Conservation (phyloP, 2,888 invertebrate species). For the Isotomurus palustris region DNA sequence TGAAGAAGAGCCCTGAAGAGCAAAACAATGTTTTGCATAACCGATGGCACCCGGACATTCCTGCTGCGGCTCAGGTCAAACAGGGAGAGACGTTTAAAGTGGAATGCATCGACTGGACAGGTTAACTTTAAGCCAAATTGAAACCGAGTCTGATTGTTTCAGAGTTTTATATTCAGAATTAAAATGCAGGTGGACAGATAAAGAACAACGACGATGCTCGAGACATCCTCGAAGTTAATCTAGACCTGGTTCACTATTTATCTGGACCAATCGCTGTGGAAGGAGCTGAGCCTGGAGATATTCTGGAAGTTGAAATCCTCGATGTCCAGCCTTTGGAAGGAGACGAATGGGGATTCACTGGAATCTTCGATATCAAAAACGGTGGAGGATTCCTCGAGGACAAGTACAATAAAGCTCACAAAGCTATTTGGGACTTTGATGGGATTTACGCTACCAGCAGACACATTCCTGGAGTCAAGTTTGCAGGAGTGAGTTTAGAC, state of each 20-base stretch:
- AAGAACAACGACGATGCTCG: conserved; percentile 28
- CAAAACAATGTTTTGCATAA: conserved; percentile 21
- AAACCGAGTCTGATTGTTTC: too few relatives aligned
- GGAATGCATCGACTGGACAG: conserved; percentile 33
- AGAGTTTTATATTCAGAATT: too few relatives aligned
- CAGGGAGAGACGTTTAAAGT: conserved; percentile 33
- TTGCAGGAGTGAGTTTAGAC: too few relatives aligned
- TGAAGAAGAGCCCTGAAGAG: conserved; percentile 16
- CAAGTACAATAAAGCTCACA: conserved; percentile 16
- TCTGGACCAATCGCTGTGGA: conserved; percentile 35
- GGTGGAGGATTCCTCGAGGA: conserved; percentile 13
- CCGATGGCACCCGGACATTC: conserved; percentile 37
- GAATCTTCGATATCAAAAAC: conserved; percentile 16
- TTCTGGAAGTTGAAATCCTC: conserved; percentile 35
- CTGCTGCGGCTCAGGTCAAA: conserved; percentile 24
- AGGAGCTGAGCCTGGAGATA: conserved; percentile 38
- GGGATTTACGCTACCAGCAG: conserved; percentile 36
- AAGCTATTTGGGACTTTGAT: conserved; percentile 40
- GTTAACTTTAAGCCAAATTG: background rate
- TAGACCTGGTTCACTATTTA: conserved; percentile 17
- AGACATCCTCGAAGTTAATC: conserved; percentile 20
- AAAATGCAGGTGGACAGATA: conserved; percentile 37
- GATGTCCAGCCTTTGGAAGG: conserved; percentile 33
- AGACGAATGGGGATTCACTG: conserved; percentile 37
- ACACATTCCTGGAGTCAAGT: conserved; percentile 37